Conservation (phyloP, 2,888 invertebrate species). For the Papilio protenor region DNA sequence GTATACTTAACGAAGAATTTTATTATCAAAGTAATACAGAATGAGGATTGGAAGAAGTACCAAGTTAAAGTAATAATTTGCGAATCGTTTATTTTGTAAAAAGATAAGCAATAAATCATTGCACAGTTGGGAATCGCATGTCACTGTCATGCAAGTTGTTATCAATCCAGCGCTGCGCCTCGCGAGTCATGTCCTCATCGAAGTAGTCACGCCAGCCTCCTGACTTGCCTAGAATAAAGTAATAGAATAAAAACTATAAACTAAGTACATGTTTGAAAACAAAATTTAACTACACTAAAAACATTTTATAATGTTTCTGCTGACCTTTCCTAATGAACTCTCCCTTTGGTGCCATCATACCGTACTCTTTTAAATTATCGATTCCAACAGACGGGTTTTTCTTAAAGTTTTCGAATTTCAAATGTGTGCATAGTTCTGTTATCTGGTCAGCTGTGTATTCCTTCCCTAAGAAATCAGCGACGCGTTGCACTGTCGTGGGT, state of each 20-base stretch:
- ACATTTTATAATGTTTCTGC: not conserved
- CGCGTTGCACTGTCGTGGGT: constrained; percentile 70
- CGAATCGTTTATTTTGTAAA: not conserved
- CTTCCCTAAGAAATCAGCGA: constrained; percentile 84
- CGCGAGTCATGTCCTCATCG: constrained; percentile 85
- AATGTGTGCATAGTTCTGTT: constrained; percentile 83
- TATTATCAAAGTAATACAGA: no score
- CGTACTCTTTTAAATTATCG: constrained; percentile 78
- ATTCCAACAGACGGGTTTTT: constrained; percentile 89
- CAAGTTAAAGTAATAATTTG: not conserved
- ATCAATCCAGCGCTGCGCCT: constrained; percentile 88
- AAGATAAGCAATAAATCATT: not conserved
- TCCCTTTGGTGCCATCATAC: constrained; percentile 78
- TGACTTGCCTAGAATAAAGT: constrained; percentile 8
- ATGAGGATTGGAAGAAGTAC: no score
- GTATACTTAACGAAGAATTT: no score
- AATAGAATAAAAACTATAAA: no score
- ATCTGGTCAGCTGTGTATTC: constrained; percentile 80
- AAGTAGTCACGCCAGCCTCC: constrained; percentile 80
- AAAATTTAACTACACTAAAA: no score
- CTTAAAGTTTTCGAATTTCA: constrained; percentile 90
- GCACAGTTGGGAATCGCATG: constrained; percentile 9
- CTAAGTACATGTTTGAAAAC: no score
- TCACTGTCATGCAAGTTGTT: constrained; percentile 79
- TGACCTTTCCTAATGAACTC: constrained; percentile 84